Evolutionary conservation across 2,113 vertebrate genomes (phyloP), one percentile per base, ranked within the genome.

Genomic region (Misgurnus anguillicaudatus): DNA sequence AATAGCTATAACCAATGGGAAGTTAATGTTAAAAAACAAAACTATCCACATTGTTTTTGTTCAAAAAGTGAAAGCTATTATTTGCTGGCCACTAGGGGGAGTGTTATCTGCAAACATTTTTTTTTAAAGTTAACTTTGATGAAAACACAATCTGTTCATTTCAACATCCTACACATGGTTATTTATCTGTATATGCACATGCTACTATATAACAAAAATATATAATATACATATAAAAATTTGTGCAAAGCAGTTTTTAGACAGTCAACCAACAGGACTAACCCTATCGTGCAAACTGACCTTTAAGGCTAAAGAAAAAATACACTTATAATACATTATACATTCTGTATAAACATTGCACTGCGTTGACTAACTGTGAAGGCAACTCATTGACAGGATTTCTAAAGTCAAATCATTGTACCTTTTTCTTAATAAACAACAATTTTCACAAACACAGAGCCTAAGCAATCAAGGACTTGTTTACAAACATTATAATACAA

Each of bases 281-380:
- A 55, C 5, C 68, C 68, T 39, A 31, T 39, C 68, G 7, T 57
- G 13, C 55, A 45, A 73, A 45, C 39, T 41, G 38, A 10, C 16
- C 70, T 72, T 42, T 42, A 51, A 42, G 53, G 31, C 31, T 38
- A n/a, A 19, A 73, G n/a, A 73, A 14, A n/a, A 31, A 31, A 31
- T 31, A 60, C 42, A 24, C 24, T 3, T 45, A 19, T 45, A 16
- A 58, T 60, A 42, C 39, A 71, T 31, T 31, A 24, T 41, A 73
- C 38, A 45, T 42, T 73, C 42, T 60, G 38, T 58, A 73, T 17
- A 60, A 57, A 72, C 17, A 72, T 57, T 72, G 36, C 36, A 72
- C 47, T 36, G 16, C 53, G 13, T 19, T 13, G 13, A 13, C 47
- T 51, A 0, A 2, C 4, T 51, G 4, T 51, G 2, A 14, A 13